Base-by-base conservation (phyloP, 2,797 vertebrate genomes). In the Platalea minor region DNA sequence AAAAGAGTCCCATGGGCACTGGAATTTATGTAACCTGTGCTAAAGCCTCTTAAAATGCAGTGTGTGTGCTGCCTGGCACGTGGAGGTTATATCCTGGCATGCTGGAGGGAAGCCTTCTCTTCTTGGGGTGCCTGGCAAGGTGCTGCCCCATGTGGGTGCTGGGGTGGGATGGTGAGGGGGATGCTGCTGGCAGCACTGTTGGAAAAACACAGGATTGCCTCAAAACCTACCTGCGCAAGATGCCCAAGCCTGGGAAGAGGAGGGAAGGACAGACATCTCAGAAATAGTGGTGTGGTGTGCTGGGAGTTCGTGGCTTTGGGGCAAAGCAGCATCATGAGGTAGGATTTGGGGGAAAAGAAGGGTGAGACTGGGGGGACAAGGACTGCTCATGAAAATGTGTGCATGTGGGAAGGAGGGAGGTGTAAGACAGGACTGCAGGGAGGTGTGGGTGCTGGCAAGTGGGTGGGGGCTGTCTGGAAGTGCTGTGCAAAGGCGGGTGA, bases 391-490 rank as follows among this genome's bases (percentile, higher is more conserved):
- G 45, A 33, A 45, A 68, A 64, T 0, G 1, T 35, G 14, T 35
- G 53, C 6, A 0, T 46, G 46, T 57, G 48, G 37, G 54, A 73
- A 48, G 48, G 69, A 75, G 31, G 19, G 46, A 77, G n/a, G 29
- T 24, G 18, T 72, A 23, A 50, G 35, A 43, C 0, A 2, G 76
- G 28, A 28, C 46, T 0, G 10, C n/a, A 75, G 31, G 17, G 46
- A 77, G 37, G 21, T 83, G 65, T 56, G 73, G 24, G 50, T 59
- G 78, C 45, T 0, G 0, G 68, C n/a, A 39, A 31, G 10, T 16
- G 33, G 18, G 9, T 26, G 54, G 17, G 15, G n/a, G 28, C 20
- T 63, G 15, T 70, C 35, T 76, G 57, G 57, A 50, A 76, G 25
- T 1, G 0, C 67, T 59, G 50, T 13, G n/a, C 10, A 15, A 56